These are phyloP conservation scores for Lomographa bimaculata DNA, from an alignment of 2,888 invertebrate species.

Conservation along the genomic window DNA sequence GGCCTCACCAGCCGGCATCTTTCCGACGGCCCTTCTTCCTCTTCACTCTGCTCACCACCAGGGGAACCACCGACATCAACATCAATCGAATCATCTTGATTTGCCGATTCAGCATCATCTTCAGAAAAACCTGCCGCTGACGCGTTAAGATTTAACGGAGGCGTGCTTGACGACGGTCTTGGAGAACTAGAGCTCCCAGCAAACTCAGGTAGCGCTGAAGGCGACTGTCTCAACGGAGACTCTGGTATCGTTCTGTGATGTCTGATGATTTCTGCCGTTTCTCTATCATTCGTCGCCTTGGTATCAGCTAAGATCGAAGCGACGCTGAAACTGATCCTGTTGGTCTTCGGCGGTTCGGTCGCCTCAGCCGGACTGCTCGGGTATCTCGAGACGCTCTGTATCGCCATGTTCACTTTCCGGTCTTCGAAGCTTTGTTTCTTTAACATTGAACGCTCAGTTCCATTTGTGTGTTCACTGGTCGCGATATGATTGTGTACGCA, in stretches of 20 bases:
- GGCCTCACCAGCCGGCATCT: slow-evolving; percentile 85
- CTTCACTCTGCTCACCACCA: slow-evolving; percentile 78
- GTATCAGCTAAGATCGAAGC: slow-evolving; percentile 94
- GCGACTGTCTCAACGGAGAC: slow-evolving; percentile 74
- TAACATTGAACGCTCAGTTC: slow-evolving; percentile 85
- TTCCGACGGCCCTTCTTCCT: slow-evolving; percentile 67
- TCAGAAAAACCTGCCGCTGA: slow-evolving; percentile 81
- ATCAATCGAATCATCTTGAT: slow-evolving; percentile 86
- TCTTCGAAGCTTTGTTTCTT: slow-evolving; percentile 83
- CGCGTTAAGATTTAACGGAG: slow-evolving; percentile 76
- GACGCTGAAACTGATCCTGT: slow-evolving; percentile 93
- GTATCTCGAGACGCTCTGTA: slow-evolving; percentile 86
- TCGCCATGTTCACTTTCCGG: slow-evolving; percentile 86
- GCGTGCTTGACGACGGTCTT: slow-evolving; percentile 68
- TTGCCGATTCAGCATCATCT: slow-evolving; percentile 88
- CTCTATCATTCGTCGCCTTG: slow-evolving; percentile 82
- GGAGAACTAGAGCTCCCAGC: slow-evolving; percentile 69
- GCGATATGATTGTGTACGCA: slow-evolving; percentile 78
- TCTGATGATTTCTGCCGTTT: slow-evolving; percentile 74
- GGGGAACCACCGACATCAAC: slow-evolving; percentile 92
- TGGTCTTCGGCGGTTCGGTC: slow-evolving; percentile 84
- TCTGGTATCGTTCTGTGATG: slow-evolving; percentile 80
- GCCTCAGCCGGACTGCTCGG: slow-evolving; percentile 86
- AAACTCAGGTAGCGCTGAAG: slow-evolving; percentile 72
- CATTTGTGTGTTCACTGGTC: slow-evolving; percentile 74